Conservation (phyloP, 2,113 vertebrate genomes). For the Formicarius rufipectus region DNA sequence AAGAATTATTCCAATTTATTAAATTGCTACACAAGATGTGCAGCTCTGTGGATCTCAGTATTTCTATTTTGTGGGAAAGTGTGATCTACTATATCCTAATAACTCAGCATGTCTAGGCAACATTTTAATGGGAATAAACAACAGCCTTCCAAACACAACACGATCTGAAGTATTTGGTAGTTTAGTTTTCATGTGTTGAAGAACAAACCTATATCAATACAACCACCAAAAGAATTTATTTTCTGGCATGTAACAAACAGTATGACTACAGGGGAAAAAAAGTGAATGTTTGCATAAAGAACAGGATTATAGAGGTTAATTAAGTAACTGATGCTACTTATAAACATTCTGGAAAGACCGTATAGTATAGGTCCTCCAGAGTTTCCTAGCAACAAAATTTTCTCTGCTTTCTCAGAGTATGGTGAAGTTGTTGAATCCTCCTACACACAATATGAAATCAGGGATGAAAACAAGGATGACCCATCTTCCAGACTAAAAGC, state of each 20-base stretch:
- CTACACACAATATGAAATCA: conserved; percentile 62
- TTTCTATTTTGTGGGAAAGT: background rate
- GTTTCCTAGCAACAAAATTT: conserved; percentile 77
- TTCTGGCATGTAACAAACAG: background rate
- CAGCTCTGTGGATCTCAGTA: background rate
- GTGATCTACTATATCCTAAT: background rate
- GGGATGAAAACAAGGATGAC: conserved; percentile 52
- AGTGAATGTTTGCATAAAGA: background rate
- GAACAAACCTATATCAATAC: background rate
- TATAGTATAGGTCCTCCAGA: conserved; percentile 11
- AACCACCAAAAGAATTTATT: background rate
- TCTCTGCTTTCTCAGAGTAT: conserved; percentile 53
- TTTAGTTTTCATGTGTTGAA: background rate
- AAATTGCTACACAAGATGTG: rapidly evolving
- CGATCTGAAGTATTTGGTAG: background rate
- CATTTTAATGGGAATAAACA: background rate
- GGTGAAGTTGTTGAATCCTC: conserved; percentile 56
- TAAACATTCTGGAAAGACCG: conserved; percentile 35
- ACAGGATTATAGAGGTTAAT: background rate
- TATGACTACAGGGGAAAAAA: background rate
- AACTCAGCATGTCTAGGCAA: background rate
- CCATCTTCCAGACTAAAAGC: background rate
- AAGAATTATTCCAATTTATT: background rate
- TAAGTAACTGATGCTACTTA: conserved; percentile 10
- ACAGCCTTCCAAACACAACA: background rate